phyloP scores from a whole-genome alignment of 2,797 vertebrate species.

The Rhinophrynus dorsalis region DNA sequence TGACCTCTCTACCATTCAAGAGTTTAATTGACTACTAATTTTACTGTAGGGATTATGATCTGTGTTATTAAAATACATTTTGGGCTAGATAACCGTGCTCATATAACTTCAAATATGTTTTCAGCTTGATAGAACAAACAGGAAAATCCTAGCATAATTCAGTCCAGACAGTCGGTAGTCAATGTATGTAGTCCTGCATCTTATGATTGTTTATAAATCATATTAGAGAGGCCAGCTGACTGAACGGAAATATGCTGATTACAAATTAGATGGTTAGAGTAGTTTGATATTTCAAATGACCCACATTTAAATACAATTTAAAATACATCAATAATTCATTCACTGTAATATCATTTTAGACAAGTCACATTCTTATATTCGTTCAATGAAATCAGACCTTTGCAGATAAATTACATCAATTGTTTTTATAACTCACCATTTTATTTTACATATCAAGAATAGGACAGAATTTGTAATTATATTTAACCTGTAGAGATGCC shows the following conservation, averaged over 20 bases:
- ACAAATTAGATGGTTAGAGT: constrained; percentile 2
- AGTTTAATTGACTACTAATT: too few relatives aligned
- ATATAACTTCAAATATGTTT: constrained; percentile 4
- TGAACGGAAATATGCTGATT: constrained; percentile 10
- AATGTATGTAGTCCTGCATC: neutral
- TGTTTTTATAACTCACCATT: too few relatives aligned
- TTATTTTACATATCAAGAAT: too few relatives aligned
- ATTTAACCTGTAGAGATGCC: too few relatives aligned
- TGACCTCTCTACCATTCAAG: too few relatives aligned
- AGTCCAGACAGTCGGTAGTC: neutral
- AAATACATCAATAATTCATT: constrained; percentile 11
- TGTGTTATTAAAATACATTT: neutral
- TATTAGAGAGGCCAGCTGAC: constrained; percentile 6
- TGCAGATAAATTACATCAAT: too few relatives aligned
- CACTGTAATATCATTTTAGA: constrained; percentile 6
- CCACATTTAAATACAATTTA: constrained; percentile 1
- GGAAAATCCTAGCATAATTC: constrained; percentile 16
- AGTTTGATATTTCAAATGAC: constrained; percentile 6
- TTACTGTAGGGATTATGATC: too few relatives aligned
- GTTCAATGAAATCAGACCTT: too few relatives aligned
- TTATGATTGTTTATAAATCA: constrained; percentile 2
- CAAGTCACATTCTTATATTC: neutral
- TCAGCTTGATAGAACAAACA: neutral
- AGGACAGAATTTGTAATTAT: too few relatives aligned
- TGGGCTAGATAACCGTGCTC: neutral